Evolutionary conservation across 1,140 invertebrate species (phyloP).

Genomic region (Piezodorus guildinii): DNA sequence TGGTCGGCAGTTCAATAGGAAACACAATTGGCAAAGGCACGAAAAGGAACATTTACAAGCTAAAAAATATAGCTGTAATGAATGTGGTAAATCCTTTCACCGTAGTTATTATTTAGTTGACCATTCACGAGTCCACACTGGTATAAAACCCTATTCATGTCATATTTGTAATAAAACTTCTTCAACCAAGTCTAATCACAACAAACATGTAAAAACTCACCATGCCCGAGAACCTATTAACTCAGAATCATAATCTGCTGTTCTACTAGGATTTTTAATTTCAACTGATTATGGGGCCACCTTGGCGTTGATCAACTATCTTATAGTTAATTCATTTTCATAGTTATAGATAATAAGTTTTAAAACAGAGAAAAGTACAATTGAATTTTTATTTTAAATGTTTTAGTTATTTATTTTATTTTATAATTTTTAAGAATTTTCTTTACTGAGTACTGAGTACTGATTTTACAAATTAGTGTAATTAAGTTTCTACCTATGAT

Average conservation of each 20-base stretch:
- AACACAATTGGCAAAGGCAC: constrained; percentile 83
- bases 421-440: too few relatives aligned
- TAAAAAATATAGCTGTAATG: constrained; percentile 77
- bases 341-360: too few relatives aligned
- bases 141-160: constrained; percentile 68
- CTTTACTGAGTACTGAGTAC: too few relatives aligned
- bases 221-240: constrained; percentile 73
- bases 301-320: background rate
- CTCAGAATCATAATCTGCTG: constrained; percentile 54
- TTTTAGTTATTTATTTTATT: too few relatives aligned
- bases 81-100: constrained; percentile 77
- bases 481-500: too few relatives aligned
- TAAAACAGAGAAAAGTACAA: too few relatives aligned
- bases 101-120: constrained; percentile 77
- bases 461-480: too few relatives aligned
- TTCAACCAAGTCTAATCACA: constrained; percentile 77
- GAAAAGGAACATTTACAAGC: constrained; percentile 79
- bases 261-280: background rate
- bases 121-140: constrained; percentile 73
- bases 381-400: too few relatives aligned
- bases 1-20: constrained; percentile 83
- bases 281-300: constrained; percentile 9
- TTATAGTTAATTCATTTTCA: too few relatives aligned
- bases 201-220: constrained; percentile 77
- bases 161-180: constrained; percentile 77